These are phyloP conservation scores for Petrocephalus microphthalmus DNA, from an alignment of 2,113 vertebrate genomes.

Conservation along the genomic window DNA sequence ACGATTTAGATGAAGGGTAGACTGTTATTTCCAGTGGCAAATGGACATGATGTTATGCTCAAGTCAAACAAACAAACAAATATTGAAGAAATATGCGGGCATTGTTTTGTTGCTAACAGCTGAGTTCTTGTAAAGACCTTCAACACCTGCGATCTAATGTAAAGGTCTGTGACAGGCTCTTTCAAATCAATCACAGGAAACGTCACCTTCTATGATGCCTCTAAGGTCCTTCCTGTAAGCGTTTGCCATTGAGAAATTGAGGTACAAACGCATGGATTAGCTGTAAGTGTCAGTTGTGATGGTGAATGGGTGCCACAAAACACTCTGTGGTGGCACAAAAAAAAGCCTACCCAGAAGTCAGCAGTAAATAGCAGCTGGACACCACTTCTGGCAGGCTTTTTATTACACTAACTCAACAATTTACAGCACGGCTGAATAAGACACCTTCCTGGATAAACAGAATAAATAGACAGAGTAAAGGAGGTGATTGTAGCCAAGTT, in stretches of 20 bases:
- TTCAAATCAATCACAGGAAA: background rate
- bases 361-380: background rate
- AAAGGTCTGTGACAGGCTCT: background rate
- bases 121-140: background rate
- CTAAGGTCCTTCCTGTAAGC: background rate
- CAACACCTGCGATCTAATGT: background rate
- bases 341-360: background rate
- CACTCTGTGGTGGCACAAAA: background rate
- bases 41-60: background rate
- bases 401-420: constrained; percentile 6
- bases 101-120: background rate
- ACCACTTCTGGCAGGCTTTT: background rate
- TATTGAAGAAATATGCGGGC: background rate
- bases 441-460: background rate
- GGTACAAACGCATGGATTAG: background rate
- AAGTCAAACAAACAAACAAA: background rate
- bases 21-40: background rate
- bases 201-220: background rate
- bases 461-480: background rate
- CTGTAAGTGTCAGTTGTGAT: background rate
- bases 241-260: background rate
- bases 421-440: background rate
- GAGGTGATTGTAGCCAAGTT: background rate
- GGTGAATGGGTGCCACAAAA: background rate
- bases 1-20: background rate